Percentiles rank a stretch among this genome's conserved stretches.
Conservation (phyloP, 2,113 vertebrate species). For the Pygoscelis antarcticus region DNA sequence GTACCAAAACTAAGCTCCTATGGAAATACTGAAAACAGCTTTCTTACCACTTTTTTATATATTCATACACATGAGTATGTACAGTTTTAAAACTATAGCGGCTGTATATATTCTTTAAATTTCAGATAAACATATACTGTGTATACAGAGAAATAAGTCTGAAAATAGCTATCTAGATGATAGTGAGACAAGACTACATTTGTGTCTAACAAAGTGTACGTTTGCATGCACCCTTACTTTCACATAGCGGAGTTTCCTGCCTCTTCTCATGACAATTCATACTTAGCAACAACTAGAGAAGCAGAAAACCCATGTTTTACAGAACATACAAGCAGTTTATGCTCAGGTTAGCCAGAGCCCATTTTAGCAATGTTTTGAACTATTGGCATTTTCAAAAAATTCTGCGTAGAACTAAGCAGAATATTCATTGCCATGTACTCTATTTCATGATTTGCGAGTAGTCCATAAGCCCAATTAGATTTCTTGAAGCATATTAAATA, state of each 20-base stretch:
- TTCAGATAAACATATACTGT: not conserved
- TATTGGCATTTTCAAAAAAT: not conserved
- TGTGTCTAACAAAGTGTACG: not conserved
- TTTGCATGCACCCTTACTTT: not conserved
- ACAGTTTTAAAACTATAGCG: not conserved
- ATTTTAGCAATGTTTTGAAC: not conserved
- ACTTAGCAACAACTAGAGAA: not conserved
- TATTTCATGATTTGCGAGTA: not conserved
- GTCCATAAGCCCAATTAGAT: not conserved
- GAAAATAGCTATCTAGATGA: not conserved
- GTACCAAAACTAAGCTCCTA: not conserved
- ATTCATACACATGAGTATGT: fast-evolving
- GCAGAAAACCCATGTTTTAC: not conserved
- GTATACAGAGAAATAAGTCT: not conserved
- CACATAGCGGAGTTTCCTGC: not conserved
- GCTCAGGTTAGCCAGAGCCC: not conserved
- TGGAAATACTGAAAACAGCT: not conserved
- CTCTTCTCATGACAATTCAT: not conserved
- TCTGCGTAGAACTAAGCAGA: not conserved
- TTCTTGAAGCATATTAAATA: not conserved
- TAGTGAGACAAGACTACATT: not conserved
- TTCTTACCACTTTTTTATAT: not conserved
- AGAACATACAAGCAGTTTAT: not conserved
- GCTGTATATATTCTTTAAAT: not conserved
- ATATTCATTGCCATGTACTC: not conserved